Evolutionary conservation across 2,888 invertebrate genomes (phyloP), one percentile per base, ranked within the genome.

Genomic region (Heliconius cydno): DNA sequence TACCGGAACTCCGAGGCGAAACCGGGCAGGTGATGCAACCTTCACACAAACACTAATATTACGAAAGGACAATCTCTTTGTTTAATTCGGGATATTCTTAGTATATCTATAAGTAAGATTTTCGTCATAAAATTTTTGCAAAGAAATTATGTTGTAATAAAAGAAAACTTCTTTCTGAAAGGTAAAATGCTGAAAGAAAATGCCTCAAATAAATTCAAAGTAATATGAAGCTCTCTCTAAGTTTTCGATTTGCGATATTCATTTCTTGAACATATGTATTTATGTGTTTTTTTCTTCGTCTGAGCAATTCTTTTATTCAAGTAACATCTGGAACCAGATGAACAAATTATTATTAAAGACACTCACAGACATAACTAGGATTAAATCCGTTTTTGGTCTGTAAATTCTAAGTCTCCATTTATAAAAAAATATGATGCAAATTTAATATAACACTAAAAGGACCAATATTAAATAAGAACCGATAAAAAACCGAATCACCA

Each of bases 1-100:
- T 80, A 85, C 86, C 88, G 88, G 86, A 88, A 88, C 88, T 84
- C 81, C 77, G 84, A 81, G 83, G 84, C 83, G 82, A 84, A 82
- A 84, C 34, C 34, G 30, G 30, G 38, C 73, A 76, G 68, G 57
- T 72, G 79, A 81, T 71, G 77, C 52, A 81, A 74, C 67, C 65
- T 71, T 70, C 66, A 67, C 71, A 72, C 28, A 70, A 65, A 30
- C 57, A 72, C 38, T 71, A 41, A 46, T 79, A 41, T 68, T 28
- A 52, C 41, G n/a, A 70, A 22, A 75, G 19, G 12, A n/a, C 60
- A 77, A 67, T 68, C 19, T 41, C 22, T 70, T 71, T 68, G 34
- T 57, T 72, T 72, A 28, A 72, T 30, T 60, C 4, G 3, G 60
- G 60, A 10, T n/a, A n/a, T 12, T 60, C n/a, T 60, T n/a, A 22